Evolutionary conservation across 2,113 vertebrate genomes (phyloP), one percentile per base, ranked within the genome.

Genomic region (Scolopax mira): DNA sequence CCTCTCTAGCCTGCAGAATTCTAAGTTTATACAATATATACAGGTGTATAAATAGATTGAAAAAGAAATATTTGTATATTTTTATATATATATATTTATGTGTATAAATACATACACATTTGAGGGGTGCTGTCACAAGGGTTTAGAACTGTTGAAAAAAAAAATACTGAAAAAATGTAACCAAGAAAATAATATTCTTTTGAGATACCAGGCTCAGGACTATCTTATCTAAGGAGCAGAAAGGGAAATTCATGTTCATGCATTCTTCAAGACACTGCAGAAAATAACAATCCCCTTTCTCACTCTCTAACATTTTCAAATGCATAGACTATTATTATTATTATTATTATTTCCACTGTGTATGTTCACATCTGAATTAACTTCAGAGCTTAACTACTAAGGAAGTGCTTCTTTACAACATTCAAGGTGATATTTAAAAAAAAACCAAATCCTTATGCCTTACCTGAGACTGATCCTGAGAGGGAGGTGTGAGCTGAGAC

Each of bases 391-490:
- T 27, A 84, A 81, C 22, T 41, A 21, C 24, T 62, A 30, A 3
- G 4, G 28, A 83, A 84, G 8, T 22, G 9, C 33, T 88, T 66
- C 30, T 60, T 60, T 77, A 44, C 52, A 71, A 57, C 11, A 25
- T 1, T 42, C 37, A 60, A 15, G 17, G 60, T 28, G 51, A 39
- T 62, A 7, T 31, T 80, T 31, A 31, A 12, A 89, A 48, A 7
- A 12, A 70, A 10, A 5, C 39, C 82, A 70, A 10, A 5, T 41
- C 82, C 92, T 92, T 67, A 61, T 19, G 42, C 57, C 92, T 98
- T 97, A 99, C 99, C 99, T 99, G 99, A 99, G 99, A 98, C 96
- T 99, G 98, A 97, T 99, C 99, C 98, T 99, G 99, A 94, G 99
- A 99, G 74, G 99, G 98, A 94, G 99, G 98, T 18, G 99, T 99